Evolutionary conservation across 1,140 invertebrate species (phyloP), one percentile per base, ranked within the genome.

Genomic region (Oppia nitens): DNA sequence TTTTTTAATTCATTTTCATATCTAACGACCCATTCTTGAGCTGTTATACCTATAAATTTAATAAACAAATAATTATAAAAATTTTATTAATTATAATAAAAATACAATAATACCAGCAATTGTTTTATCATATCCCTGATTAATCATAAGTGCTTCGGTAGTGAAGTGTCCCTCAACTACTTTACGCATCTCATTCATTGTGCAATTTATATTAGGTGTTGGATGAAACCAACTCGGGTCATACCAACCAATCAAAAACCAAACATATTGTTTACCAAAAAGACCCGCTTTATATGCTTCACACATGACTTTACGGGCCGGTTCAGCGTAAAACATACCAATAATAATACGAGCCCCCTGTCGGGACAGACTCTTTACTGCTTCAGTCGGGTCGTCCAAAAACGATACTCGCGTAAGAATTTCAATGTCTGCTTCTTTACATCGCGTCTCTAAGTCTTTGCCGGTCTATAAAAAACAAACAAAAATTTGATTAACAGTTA

Each of bases 211-310:
- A 53, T 40, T 55, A 23, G 32, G 20, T 0, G 61, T 26, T 4
- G 45, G 47, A 51, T 89, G 85, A 70, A 92, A 99, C 95, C 95
- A 99, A 68, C 97, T 93, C 69, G 98, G 93, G 68, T 98, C 91
- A 71, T 98, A 99, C 95, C 95, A 98, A 47, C 91, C 95, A 67
- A 99, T 98, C 72, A 98, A 94, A 71, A 98, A 96, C 95, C 95
- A 99, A 0, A 98, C 94, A 74, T 97, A 92, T 40, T 87, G 87
- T 66, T 89, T 87, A 2, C 94, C 95, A 69, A 91, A 98, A 1
- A 99, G 75, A 51, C 84, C 83, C 63, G 95, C 86, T 66, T 91
- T 91, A 72, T 92, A 98, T 6, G 74, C 76, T 75, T 98, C 93
- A 72, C 95, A 99, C 2, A 99, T 80, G 0, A 99, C 95, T 58